Percentiles rank a stretch among this genome's conserved stretches.
Evolutionary conservation across 2,797 vertebrate genomes (phyloP).

Genomic region (Danionella dracula): DNA sequence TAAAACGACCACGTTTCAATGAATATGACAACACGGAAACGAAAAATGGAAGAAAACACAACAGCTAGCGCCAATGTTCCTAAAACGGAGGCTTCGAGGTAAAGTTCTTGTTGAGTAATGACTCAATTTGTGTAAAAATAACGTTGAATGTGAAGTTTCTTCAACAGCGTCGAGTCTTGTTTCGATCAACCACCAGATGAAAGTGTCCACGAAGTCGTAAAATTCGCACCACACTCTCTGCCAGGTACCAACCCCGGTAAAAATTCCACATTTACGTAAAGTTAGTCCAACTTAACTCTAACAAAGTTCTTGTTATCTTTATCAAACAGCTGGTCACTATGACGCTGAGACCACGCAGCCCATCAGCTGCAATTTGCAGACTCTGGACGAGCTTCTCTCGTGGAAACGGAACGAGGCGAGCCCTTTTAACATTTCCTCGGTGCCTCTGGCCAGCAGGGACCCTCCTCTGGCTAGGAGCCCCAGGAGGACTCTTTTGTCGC

Average conservation of each 20-base stretch:
- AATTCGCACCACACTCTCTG: slow-evolving; percentile 38
- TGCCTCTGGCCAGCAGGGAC: slow-evolving; percentile 67
- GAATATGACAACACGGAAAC: neutral
- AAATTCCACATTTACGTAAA: too few species aligned
- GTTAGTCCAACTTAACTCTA: too few species aligned
- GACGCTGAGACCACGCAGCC: slow-evolving; percentile 79
- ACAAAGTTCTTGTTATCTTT: too few species aligned
- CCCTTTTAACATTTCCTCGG: slow-evolving; percentile 71
- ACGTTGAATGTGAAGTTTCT: neutral
- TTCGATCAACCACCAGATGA: slow-evolving; percentile 54
- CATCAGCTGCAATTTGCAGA: slow-evolving; percentile 76
- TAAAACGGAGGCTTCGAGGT: neutral
- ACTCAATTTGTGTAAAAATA: neutral
- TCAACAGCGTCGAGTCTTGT: slow-evolving; percentile 55
- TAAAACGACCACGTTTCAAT: too few species aligned
- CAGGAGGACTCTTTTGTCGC: slow-evolving; percentile 82
- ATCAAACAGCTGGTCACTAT: slow-evolving; percentile 73
- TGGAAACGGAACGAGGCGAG: slow-evolving; percentile 74
- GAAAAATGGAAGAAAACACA: neutral
- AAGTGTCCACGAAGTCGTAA: slow-evolving; percentile 56
- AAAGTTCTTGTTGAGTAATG: neutral
- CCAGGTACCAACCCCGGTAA: slow-evolving; percentile 50
- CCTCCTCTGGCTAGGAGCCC: slow-evolving; percentile 62
- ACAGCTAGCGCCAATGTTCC: neutral
- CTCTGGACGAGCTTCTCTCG: slow-evolving; percentile 77